Percentiles rank a stretch among this genome's conserved stretches.
Evolutionary conservation across 64 coral and sea anemone genomes (phyloP).

Genomic region (Pocillopora damicornis): DNA sequence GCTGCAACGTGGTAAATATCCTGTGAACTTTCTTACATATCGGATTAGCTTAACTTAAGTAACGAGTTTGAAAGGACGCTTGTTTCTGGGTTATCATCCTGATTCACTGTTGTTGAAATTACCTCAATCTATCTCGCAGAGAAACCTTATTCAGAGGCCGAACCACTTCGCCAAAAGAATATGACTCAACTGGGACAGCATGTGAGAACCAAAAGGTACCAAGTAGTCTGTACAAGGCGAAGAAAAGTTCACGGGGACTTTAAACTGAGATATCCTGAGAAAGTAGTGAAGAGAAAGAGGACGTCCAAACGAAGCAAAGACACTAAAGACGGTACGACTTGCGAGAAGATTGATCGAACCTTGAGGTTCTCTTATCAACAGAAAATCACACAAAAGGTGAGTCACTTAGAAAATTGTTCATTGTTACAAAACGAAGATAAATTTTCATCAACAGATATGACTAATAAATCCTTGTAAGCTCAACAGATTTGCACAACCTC

Average conservation of each 20-base stretch:
- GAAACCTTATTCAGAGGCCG: not conserved
- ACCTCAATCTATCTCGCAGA: not conserved
- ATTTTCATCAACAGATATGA: too few species aligned
- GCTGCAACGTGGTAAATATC: too few species aligned
- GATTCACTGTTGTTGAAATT: not conserved
- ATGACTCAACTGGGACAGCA: slow-evolving; percentile 43
- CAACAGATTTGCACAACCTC: too few species aligned
- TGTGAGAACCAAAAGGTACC: slow-evolving; percentile 31
- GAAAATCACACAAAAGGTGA: slow-evolving; percentile 51
- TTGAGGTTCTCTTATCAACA: slow-evolving; percentile 55
- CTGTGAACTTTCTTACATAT: too few species aligned
- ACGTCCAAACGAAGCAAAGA: slow-evolving; percentile 37
- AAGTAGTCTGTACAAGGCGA: slow-evolving; percentile 24
- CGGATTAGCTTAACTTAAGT: not conserved
- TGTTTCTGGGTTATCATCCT: not conserved
- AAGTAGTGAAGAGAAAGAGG: slow-evolving; percentile 36
- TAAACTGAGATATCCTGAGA: slow-evolving; percentile 40
- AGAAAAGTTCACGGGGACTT: slow-evolving; percentile 53
- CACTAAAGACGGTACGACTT: slow-evolving; percentile 40
- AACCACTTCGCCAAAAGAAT: slow-evolving; percentile 41
- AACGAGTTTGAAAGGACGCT: not conserved
- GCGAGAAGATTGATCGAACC: slow-evolving; percentile 35
- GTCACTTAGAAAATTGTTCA: not conserved
- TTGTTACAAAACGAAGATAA: too few species aligned
- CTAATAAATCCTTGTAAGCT: too few species aligned